phyloP scores from a whole-genome alignment of 2,888 invertebrate species.

The Fragum fragum region DNA sequence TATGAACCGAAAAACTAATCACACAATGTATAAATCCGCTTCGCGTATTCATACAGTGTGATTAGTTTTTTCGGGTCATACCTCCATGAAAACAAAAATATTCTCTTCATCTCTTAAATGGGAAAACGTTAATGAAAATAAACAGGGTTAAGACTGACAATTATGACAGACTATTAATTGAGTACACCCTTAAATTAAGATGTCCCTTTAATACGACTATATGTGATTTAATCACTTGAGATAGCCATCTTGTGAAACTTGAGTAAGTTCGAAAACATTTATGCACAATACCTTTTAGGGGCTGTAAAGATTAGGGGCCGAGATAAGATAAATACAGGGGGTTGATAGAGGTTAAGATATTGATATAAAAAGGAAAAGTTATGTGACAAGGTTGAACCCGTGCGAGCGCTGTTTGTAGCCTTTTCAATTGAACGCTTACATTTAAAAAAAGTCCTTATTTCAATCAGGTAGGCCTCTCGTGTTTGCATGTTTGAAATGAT shows the following conservation, averaged over 20 bases:
- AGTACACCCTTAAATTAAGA: conserved; percentile 21
- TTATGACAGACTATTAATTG: conserved; percentile 1
- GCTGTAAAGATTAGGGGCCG: conserved; percentile 29
- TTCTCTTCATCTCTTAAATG: too few species aligned
- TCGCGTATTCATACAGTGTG: too few species aligned
- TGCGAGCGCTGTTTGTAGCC: neutral
- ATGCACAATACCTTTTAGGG: conserved; percentile 18
- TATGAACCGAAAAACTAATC: too few species aligned
- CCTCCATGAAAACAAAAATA: too few species aligned
- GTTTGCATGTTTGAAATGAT: too few species aligned
- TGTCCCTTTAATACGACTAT: conserved; percentile 16
- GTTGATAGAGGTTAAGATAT: neutral
- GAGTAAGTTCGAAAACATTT: conserved; percentile 28
- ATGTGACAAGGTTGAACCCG: conserved; percentile 17
- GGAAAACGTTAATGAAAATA: neutral
- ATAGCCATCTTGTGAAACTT: conserved; percentile 15
- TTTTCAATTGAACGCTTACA: too few species aligned
- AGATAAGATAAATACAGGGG: conserved; percentile 10
- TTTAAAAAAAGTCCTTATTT: too few species aligned
- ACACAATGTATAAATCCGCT: too few species aligned
- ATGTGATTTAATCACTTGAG: conserved; percentile 21
- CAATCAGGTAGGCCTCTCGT: too few species aligned
- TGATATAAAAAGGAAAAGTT: conserved; percentile 21
- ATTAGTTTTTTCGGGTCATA: too few species aligned
- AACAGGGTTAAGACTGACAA: neutral